Evolutionary conservation across 2,888 invertebrate genomes (phyloP).

Genomic region (Chymomyza amoena): DNA sequence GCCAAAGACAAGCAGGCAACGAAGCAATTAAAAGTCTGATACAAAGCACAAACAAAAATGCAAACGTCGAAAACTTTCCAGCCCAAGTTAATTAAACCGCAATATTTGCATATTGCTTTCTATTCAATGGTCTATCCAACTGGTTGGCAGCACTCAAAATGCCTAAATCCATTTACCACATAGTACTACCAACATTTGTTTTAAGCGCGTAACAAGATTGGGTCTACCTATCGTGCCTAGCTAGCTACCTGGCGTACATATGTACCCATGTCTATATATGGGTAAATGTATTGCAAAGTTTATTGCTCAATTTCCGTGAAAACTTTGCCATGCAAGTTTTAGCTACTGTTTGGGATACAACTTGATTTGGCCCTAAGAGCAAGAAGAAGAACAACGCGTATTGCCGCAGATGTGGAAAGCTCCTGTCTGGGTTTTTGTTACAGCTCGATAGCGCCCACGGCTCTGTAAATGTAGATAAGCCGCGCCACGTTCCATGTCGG

Average conservation of each 20-base stretch:
- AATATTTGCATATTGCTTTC: conserved; percentile 66
- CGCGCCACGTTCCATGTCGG: conserved; percentile 35
- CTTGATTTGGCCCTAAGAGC: conserved; percentile 43
- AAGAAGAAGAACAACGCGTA: not conserved
- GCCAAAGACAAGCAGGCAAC: conserved; percentile 10
- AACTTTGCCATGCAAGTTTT: conserved; percentile 63
- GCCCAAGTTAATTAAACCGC: conserved; percentile 68
- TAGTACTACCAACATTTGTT: conserved; percentile 13
- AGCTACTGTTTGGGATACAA: conserved; percentile 55
- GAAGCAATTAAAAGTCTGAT: conserved; percentile 10
- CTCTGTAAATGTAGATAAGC: conserved; percentile 54
- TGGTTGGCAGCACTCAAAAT: conserved; percentile 17
- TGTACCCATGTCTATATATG: conserved; percentile 8
- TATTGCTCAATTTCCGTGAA: conserved; percentile 64
- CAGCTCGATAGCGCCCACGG: conserved; percentile 37
- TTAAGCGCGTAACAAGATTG: conserved; percentile 6
- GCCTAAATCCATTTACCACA: not conserved
- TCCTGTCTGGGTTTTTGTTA: not conserved
- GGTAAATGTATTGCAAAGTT: conserved; percentile 51
- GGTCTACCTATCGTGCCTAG: not conserved
- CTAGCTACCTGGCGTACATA: not conserved
- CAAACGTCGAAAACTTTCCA: conserved; percentile 42
- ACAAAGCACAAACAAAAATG: conserved; percentile 13
- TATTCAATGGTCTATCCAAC: conserved; percentile 37
- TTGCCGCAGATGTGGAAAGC: not conserved